Conservation (phyloP, 2,113 vertebrate species). For the Micronisus gabar region DNA sequence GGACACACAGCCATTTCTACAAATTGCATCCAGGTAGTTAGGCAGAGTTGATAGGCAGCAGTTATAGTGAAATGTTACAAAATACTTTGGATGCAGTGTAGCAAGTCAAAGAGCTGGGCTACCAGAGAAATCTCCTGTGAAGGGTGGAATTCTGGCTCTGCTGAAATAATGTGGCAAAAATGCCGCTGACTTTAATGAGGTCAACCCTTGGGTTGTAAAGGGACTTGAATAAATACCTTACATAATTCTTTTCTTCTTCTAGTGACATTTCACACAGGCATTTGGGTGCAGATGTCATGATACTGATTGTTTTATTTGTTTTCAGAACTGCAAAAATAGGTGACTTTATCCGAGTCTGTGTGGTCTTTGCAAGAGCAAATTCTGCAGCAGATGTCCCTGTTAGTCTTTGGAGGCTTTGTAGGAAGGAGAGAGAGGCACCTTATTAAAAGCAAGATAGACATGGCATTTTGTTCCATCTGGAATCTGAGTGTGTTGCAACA, state of each 20-base stretch:
- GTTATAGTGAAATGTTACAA: neutral
- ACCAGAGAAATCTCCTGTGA: neutral
- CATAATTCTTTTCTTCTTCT: neutral
- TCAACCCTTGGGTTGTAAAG: neutral
- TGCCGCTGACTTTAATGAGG: neutral
- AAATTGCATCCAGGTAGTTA: neutral
- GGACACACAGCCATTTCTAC: neutral
- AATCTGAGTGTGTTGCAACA: neutral
- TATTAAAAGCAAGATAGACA: constrained; percentile 31
- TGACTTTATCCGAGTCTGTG: neutral
- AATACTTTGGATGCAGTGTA: neutral
- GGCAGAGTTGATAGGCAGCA: neutral
- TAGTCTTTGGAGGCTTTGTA: constrained; percentile 18
- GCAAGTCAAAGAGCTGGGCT: neutral
- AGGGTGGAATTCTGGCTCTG: neutral
- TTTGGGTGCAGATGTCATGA: neutral
- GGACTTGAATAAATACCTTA: neutral
- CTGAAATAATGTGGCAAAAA: constrained; percentile 5
- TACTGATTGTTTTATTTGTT: neutral
- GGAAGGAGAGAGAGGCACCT: constrained; percentile 3
- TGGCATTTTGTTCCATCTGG: constrained; percentile 55
- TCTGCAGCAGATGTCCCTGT: constrained; percentile 15
- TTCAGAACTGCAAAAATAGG: neutral
- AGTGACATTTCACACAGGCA: neutral
- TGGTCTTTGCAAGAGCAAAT: constrained; percentile 8